Conservation (phyloP, 1,140 invertebrate species). For the Drosophila kohkoa region DNA sequence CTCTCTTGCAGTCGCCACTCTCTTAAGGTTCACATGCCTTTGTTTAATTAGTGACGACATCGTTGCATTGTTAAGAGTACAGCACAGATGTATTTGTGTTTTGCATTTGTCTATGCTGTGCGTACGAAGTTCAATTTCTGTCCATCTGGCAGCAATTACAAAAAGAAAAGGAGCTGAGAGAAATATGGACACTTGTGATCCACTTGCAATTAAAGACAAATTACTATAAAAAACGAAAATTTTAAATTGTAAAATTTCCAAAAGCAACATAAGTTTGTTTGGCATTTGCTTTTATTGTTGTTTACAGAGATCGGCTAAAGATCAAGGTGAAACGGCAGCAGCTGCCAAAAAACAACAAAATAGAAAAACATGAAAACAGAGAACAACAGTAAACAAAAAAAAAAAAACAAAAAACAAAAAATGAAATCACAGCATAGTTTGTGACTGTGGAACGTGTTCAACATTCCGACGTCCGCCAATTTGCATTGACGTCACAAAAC, state of each 20-base stretch:
- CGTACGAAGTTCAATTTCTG: background rate
- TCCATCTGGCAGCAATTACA: slow-evolving; percentile 12
- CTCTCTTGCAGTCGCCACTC: background rate
- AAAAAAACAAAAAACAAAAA: background rate
- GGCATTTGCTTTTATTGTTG: slow-evolving; percentile 35
- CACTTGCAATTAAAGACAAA: background rate
- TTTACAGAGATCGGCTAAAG: slow-evolving; percentile 41
- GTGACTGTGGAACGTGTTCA: slow-evolving; percentile 5
- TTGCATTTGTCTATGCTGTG: no score
- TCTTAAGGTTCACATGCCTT: slow-evolving; percentile 13
- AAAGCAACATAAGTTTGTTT: slow-evolving; percentile 15
- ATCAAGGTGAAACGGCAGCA: slow-evolving; percentile 38
- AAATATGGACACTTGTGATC: no score
- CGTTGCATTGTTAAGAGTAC: background rate
- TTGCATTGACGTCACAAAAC: slow-evolving; percentile 47
- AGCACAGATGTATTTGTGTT: no score
- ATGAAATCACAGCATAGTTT: background rate
- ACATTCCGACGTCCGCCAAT: background rate
- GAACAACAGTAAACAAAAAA: background rate
- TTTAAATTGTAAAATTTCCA: slow-evolving; percentile 19
- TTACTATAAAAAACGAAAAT: background rate
- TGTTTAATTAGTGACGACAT: slow-evolving; percentile 23
- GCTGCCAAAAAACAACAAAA: slow-evolving; percentile 38
- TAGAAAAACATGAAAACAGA: background rate
- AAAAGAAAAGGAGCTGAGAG: background rate